A percentile compares a stretch with the other conserved stretches of the same genome.
These are phyloP conservation scores for Volucella inanis DNA, from an alignment of 2,888 invertebrate species.

Conservation along the genomic window DNA sequence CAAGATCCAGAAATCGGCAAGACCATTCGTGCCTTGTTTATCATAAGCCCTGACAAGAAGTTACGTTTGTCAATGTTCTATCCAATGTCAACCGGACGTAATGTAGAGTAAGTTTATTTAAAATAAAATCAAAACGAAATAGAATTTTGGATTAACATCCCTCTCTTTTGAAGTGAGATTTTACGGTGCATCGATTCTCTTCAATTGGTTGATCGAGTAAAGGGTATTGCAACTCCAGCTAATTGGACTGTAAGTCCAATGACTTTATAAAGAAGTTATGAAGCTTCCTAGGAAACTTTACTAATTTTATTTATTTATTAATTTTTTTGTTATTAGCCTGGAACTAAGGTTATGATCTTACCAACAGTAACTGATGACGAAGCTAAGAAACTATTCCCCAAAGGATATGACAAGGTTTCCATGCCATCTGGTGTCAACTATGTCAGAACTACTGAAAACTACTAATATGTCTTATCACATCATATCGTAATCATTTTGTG, in stretches of 20 bases:
- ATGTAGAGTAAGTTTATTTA: slow-evolving; percentile 89
- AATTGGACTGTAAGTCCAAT: slow-evolving; percentile 92
- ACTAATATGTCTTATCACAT: slow-evolving; percentile 80
- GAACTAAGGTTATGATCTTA: slow-evolving; percentile 91
- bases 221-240: slow-evolving; percentile 92
- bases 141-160: not conserved
- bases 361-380: slow-evolving; percentile 88
- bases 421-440: slow-evolving; percentile 91
- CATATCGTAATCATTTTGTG: not conserved
- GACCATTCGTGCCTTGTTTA: slow-evolving; percentile 90
- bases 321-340: slow-evolving; percentile 84
- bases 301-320: too few species aligned
- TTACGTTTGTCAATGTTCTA: slow-evolving; percentile 92
- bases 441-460: slow-evolving; percentile 88
- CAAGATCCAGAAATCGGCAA: slow-evolving; percentile 87
- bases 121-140: not conserved
- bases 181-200: slow-evolving; percentile 92
- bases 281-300: not conserved
- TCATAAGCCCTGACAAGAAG: slow-evolving; percentile 91
- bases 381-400: slow-evolving; percentile 87
- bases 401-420: slow-evolving; percentile 86
- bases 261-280: not conserved
- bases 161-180: slow-evolving; percentile 87
- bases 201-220: slow-evolving; percentile 88
- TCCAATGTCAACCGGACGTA: slow-evolving; percentile 93